Base-by-base conservation (phyloP, 2,113 vertebrate genomes). In the Coregonus clupeaformis region DNA sequence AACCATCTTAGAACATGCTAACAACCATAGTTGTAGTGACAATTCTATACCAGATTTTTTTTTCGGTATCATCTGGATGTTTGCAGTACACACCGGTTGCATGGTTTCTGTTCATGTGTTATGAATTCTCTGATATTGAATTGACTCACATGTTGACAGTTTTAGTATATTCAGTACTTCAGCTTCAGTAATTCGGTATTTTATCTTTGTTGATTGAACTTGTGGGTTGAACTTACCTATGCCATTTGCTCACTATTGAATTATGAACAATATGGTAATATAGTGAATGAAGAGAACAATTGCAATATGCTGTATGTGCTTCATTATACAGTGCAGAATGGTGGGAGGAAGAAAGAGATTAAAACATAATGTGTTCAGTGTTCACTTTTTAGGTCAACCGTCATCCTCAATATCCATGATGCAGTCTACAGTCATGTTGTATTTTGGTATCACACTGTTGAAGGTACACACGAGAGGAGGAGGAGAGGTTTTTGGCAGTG, bases 311-410 rank as follows among this genome's bases (percentile, higher is more conserved):
- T 22, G n/a, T 24, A 9, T 60, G 57, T 60, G 57, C n/a, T 60
- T 22, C 20, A 60, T 60, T 60, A 7, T 60, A 60, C 57, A 60
- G 20, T 60, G 57, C 5, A 22, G n/a, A 7, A 60, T 60, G n/a
- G 16, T 22, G 18, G 57, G 5, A 60, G 57, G 57, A 60, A 60
- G n/a, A 60, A 11, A 22, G 18, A 55, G 6, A 22, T 7, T 60
- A 60, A 60, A 60, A 22, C 57, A 60, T 60, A 3, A 60, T 60
- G 13, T 16, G 18, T 30, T 20, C 3, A 6, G 27, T 7, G 9
- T 20, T 64, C 25, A 30, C 14, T 83, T 83, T 83, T 25, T 83
- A 77, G 85, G 80, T 84, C 85, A 81, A 60, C 76, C 45, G 59
- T 86, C 69, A 70, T 72, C 68, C 73, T 75, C 62, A 81, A 52